phyloP scores from a whole-genome alignment of 2,888 invertebrate genomes.

The Panopea generosa region DNA sequence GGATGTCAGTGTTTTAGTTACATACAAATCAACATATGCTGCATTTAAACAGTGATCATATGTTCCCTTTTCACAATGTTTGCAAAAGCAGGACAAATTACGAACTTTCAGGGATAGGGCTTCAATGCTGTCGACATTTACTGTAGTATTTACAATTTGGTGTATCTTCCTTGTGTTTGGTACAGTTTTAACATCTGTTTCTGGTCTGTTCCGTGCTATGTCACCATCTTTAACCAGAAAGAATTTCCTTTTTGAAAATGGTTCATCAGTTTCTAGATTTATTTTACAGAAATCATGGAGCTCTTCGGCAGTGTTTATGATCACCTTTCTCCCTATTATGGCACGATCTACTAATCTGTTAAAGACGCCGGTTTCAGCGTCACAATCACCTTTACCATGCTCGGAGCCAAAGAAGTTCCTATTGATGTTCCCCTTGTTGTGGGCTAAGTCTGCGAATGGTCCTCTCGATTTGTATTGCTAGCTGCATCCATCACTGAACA shows the following conservation, averaged over 20 bases:
- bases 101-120: slow-evolving; percentile 26
- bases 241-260: slow-evolving; percentile 36
- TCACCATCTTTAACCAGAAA: slow-evolving; percentile 43
- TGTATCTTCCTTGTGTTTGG: slow-evolving; percentile 43
- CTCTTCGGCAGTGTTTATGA: slow-evolving; percentile 52
- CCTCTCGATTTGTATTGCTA: slow-evolving; percentile 58
- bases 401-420: slow-evolving; percentile 54
- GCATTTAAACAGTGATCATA: slow-evolving; percentile 33
- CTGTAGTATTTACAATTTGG: slow-evolving; percentile 16
- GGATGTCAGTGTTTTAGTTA: background rate
- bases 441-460: slow-evolving; percentile 46
- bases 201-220: slow-evolving; percentile 44
- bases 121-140: no score
- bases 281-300: slow-evolving; percentile 28
- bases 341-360: slow-evolving; percentile 56
- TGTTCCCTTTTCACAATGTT: slow-evolving; percentile 23
- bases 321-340: slow-evolving; percentile 44
- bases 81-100: slow-evolving; percentile 50
- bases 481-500: slow-evolving; percentile 60
- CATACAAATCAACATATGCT: slow-evolving; percentile 22
- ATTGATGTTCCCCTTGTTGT: slow-evolving; percentile 17
- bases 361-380: slow-evolving; percentile 47
- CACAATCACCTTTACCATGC: slow-evolving; percentile 57
- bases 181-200: slow-evolving; percentile 49
- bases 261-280: slow-evolving; percentile 31